These are phyloP conservation scores for Ectropis crepuscularia DNA, from an alignment of 2,888 invertebrate species.

Conservation along the genomic window DNA sequence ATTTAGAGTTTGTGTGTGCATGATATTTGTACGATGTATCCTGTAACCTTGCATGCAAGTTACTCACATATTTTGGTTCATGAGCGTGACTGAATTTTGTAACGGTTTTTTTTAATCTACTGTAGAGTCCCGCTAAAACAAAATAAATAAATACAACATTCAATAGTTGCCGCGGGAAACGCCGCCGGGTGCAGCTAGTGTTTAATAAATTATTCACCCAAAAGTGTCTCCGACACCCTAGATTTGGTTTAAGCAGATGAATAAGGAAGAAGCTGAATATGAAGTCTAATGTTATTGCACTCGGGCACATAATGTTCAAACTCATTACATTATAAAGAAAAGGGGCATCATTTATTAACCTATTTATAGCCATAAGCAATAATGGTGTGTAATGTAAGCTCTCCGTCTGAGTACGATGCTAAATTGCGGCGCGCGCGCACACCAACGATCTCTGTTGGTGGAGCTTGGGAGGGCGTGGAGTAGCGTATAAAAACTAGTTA, in stretches of 20 bases:
- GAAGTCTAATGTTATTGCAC: background rate
- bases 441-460: slow-evolving; percentile 48
- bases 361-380: slow-evolving; percentile 50
- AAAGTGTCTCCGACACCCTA: too few relatives aligned
- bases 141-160: too few relatives aligned
- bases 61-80: background rate
- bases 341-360: slow-evolving; percentile 27
- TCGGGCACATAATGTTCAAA: slow-evolving; percentile 1
- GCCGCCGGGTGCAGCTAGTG: too few relatives aligned
- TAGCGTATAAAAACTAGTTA: background rate
- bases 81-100: too few relatives aligned
- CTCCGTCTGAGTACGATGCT: slow-evolving; percentile 46
- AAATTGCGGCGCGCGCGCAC: slow-evolving; percentile 51
- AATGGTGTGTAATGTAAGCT: slow-evolving; percentile 49
- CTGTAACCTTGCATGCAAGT: background rate
- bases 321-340: slow-evolving; percentile 22
- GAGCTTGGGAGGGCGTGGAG: slow-evolving; percentile 27
- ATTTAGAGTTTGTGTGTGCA: too few relatives aligned
- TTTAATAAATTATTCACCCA: too few relatives aligned
- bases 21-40: too few relatives aligned
- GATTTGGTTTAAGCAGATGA: too few relatives aligned
- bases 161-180: too few relatives aligned
- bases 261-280: too few relatives aligned
- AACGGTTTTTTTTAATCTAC: too few relatives aligned
- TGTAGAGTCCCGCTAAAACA: too few relatives aligned